Conservation (phyloP, 2,113 vertebrate genomes). For the Cynocephalus volans region DNA sequence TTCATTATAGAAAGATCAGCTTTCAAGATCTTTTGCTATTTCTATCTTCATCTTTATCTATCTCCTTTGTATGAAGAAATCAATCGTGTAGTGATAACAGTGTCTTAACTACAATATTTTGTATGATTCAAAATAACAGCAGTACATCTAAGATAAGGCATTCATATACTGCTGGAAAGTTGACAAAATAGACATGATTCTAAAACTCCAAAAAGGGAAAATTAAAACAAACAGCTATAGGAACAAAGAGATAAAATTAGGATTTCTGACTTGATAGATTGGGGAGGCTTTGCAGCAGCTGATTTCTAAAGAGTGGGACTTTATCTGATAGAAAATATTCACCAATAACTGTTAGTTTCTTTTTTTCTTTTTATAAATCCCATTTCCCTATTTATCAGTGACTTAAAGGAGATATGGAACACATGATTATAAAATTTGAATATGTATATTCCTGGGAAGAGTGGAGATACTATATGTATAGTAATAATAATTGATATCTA, state of each 20-base stretch:
- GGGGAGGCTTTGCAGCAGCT: not conserved
- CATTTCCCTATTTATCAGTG: not conserved
- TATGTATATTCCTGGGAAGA: not conserved
- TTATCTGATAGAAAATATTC: conserved; percentile 8
- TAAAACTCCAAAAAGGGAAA: not conserved
- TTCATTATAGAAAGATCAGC: not conserved
- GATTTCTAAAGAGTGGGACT: not conserved
- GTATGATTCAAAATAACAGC: not conserved
- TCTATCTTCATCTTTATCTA: not conserved
- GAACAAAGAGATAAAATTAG: not conserved
- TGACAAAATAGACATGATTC: not conserved
- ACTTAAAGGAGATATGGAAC: not conserved
- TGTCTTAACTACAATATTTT: not conserved
- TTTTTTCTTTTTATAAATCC: not conserved
- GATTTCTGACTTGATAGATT: not conserved
- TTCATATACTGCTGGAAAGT: not conserved
- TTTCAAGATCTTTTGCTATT: not conserved
- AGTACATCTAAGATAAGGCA: not conserved
- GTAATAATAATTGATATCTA: conserved; percentile 29
- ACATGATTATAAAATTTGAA: conserved; percentile 11
- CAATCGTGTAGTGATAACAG: not conserved
- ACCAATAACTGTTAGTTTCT: not conserved
- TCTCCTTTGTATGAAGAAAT: not conserved
- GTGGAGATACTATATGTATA: not conserved
- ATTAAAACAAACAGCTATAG: not conserved